Percentiles rank a stretch among this genome's conserved stretches.
phyloP scores from a whole-genome alignment of 2,113 vertebrate genomes.

The Myxocyprinus asiaticus region DNA sequence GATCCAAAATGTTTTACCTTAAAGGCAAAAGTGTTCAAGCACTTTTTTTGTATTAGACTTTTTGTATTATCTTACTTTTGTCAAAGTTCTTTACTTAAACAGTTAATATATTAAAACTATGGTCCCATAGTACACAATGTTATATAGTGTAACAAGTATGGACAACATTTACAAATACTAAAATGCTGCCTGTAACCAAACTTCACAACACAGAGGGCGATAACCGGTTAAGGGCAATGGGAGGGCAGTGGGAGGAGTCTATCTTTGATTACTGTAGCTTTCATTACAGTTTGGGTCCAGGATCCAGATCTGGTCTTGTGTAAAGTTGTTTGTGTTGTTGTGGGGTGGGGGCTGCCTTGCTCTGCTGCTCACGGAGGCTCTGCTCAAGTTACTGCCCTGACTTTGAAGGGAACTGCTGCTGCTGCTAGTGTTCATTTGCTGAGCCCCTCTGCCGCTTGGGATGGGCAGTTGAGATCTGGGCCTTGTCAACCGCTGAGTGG shows the following conservation, averaged over 20 bases:
- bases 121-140: slow-evolving; percentile 92
- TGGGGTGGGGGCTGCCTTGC: slow-evolving; percentile 83
- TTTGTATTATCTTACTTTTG: slow-evolving; percentile 23
- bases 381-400: slow-evolving; percentile 79
- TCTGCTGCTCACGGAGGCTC: slow-evolving; percentile 89
- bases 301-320: slow-evolving; percentile 85
- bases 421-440: slow-evolving; percentile 77
- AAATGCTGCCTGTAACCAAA: slow-evolving; percentile 77
- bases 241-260: slow-evolving; percentile 64
- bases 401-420: slow-evolving; percentile 71
- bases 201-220: slow-evolving; percentile 76
- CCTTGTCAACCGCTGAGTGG: slow-evolving; percentile 70
- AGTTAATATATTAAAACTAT: slow-evolving; percentile 86
- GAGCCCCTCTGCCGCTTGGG: slow-evolving; percentile 84
- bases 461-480: slow-evolving; percentile 90
- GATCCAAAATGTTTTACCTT: slow-evolving; percentile 64
- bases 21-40: slow-evolving; percentile 55
- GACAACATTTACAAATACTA: slow-evolving; percentile 84
- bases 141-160: slow-evolving; percentile 83
- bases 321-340: slow-evolving; percentile 65
- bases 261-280: slow-evolving; percentile 78
- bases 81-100: slow-evolving; percentile 62
- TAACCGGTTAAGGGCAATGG: slow-evolving; percentile 42
- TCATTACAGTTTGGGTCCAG: slow-evolving; percentile 82
- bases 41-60: slow-evolving; percentile 6